phyloP scores from a whole-genome alignment of 2,113 vertebrate species.

The Mesembrinibis cayennensis region DNA sequence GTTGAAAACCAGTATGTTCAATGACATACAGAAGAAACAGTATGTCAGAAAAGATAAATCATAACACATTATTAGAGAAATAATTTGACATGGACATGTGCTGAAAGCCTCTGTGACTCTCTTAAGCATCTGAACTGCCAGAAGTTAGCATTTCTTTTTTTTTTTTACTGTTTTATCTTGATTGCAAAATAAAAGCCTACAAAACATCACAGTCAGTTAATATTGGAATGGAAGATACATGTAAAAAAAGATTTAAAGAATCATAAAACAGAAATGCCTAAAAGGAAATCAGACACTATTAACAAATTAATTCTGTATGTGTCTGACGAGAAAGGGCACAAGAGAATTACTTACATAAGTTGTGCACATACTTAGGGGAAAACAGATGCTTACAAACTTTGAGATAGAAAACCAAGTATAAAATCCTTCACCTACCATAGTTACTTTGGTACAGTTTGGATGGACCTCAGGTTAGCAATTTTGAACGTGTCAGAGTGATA shows the following conservation, averaged over 20 bases:
- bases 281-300: not conserved
- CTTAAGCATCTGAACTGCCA: not conserved
- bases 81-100: not conserved
- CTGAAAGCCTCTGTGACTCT: not conserved
- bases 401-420: not conserved
- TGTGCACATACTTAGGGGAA: not conserved
- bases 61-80: not conserved
- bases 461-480: not conserved
- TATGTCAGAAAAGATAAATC: not conserved
- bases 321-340: not conserved
- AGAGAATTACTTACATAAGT: not conserved
- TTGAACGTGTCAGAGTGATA: not conserved
- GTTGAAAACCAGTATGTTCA: not conserved
- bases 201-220: not conserved
- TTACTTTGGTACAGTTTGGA: not conserved
- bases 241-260: not conserved
- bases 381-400: not conserved
- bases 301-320: not conserved
- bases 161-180: not conserved
- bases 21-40: not conserved
- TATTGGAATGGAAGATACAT: not conserved
- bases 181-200: not conserved
- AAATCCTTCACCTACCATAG: not conserved
- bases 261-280: not conserved
- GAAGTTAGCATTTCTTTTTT: not conserved